Base-by-base conservation (phyloP, 2,797 vertebrate genomes). In the Myotis vivesi region DNA sequence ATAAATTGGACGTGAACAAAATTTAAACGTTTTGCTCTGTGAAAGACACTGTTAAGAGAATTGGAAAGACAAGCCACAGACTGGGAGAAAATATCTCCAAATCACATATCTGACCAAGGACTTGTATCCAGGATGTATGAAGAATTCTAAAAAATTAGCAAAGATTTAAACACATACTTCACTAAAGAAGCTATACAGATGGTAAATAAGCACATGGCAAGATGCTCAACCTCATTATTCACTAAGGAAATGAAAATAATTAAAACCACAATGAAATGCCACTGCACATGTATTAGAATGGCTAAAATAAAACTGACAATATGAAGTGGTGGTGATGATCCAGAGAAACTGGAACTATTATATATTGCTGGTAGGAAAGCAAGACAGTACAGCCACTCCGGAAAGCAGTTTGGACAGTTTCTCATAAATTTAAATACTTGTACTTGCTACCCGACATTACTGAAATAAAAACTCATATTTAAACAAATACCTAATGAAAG, bases 61-160 rank as follows among this genome's bases (percentile, higher is more conserved):
- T 86, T 92, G 62, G 85, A 53, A 85, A 51, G 38, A 41, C 11
- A 89, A 92, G 38, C 19, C n/a, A 77, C 16, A 86, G 25, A 71
- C 11, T 66, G 38, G 88, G n/a, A 81, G 38, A 91, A 91, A 44
- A 87, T 91, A 62, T 87, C 82, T 82, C 51, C 59, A 87, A 76
- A 82, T 87, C 69, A 76, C 0, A 3, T 87, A 33, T 41, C 75
- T 41, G 38, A 79, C 36, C 41, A 76, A 82, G n/a, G 69, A 59
- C 12, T 30, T 82, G 16, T 83, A 46, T 57, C 17, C 13, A 75
- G n/a, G 66, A 49, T 55, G 5, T 23, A 38, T 46, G 55, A 91
- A 75, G 57, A 76, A 66, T 75, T 82, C 33, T 51, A 62, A 92
- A 84, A 89, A 64, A 53, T 55, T 49, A 89, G 36, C 79, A 82